These are phyloP conservation scores for Leptarthrus brevirostris DNA, from an alignment of 2,888 invertebrate genomes.

Conservation along the genomic window DNA sequence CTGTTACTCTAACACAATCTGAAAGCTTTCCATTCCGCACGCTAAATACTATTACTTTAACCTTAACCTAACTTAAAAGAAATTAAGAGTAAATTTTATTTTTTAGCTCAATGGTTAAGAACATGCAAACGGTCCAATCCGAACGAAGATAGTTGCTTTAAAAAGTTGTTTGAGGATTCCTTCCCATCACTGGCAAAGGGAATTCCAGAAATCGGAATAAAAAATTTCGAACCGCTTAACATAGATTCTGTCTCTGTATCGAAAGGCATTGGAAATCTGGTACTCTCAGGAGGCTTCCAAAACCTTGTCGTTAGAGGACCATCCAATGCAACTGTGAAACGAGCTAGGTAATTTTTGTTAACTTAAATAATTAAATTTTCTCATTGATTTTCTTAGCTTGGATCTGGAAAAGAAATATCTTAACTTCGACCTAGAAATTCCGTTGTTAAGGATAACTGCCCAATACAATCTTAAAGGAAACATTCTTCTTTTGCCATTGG, in stretches of 20 bases:
- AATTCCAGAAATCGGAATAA: constrained; percentile 72
- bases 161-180: constrained; percentile 69
- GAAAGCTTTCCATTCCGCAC: too few species aligned
- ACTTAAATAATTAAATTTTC: constrained; percentile 5
- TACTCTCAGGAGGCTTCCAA: constrained; percentile 70
- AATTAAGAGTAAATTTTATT: too few species aligned
- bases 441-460: constrained; percentile 70
- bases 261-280: constrained; percentile 70
- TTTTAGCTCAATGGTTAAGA: constrained; percentile 70
- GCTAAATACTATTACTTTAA: too few species aligned
- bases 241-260: constrained; percentile 70
- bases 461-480: constrained; percentile 72
- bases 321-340: constrained; percentile 69
- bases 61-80: too few species aligned
- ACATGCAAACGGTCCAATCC: constrained; percentile 69
- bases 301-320: constrained; percentile 71
- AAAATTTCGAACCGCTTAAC: constrained; percentile 71
- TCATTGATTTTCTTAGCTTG: constrained; percentile 62
- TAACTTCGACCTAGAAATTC: constrained; percentile 71
- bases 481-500: constrained; percentile 71
- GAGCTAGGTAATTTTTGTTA: constrained; percentile 60
- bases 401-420: constrained; percentile 68
- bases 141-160: constrained; percentile 69
- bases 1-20: too few species aligned
- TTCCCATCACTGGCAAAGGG: constrained; percentile 72